phyloP scores from a whole-genome alignment of 2,888 invertebrate species.

The Hypolimnas misippus region DNA sequence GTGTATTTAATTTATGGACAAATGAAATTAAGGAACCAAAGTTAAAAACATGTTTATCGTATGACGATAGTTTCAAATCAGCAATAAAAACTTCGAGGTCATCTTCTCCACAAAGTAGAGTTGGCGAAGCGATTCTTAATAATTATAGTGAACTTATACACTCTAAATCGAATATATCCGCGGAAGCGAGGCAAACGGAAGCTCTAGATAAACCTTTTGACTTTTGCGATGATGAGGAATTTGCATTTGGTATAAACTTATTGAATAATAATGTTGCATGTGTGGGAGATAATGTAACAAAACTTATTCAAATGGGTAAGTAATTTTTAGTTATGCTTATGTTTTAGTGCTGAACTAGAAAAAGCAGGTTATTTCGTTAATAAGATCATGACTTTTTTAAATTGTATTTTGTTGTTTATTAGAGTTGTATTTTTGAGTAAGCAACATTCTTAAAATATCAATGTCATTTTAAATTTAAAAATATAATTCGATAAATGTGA shows the following conservation, averaged over 20 bases:
- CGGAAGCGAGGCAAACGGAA: slow-evolving; percentile 58
- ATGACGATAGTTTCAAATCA: slow-evolving; percentile 55
- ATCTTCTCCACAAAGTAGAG: slow-evolving; percentile 52
- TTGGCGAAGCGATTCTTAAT: slow-evolving; percentile 63
- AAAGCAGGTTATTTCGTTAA: too few relatives aligned
- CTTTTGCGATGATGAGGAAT: slow-evolving; percentile 76
- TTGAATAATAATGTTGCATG: slow-evolving; percentile 77
- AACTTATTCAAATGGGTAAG: slow-evolving; percentile 74
- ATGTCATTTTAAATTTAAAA: not conserved
- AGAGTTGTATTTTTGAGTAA: too few relatives aligned
- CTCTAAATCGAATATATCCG: slow-evolving; percentile 63
- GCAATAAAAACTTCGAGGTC: slow-evolving; percentile 55
- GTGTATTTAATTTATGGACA: slow-evolving; percentile 55
- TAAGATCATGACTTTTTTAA: too few relatives aligned
- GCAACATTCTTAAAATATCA: too few relatives aligned
- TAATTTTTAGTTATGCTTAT: too few relatives aligned
- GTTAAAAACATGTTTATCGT: slow-evolving; percentile 50
- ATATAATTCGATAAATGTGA: not conserved
- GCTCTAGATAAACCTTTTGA: slow-evolving; percentile 69
- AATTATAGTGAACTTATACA: slow-evolving; percentile 68
- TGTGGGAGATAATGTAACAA: slow-evolving; percentile 73
- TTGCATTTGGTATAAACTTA: slow-evolving; percentile 74
- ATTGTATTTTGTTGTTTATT: too few relatives aligned
- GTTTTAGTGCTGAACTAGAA: too few relatives aligned
- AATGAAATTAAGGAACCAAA: slow-evolving; percentile 52